phyloP scores from a whole-genome alignment of 2,797 vertebrate genomes.

The Chanos chanos region DNA sequence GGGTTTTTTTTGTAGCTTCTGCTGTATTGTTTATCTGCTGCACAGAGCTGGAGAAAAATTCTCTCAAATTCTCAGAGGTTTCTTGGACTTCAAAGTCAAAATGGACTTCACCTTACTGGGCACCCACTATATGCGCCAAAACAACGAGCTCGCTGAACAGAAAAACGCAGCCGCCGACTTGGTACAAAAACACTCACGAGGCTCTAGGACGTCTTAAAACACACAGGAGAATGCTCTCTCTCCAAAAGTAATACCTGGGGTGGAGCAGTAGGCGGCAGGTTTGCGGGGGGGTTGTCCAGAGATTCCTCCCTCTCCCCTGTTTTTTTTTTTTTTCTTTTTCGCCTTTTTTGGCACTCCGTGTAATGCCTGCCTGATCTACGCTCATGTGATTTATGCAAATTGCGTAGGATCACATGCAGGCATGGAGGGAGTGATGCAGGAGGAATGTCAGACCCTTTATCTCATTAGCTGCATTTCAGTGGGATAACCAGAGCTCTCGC shows the following conservation, averaged over 20 bases:
- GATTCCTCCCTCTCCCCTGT: background rate
- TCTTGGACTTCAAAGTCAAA: too few relatives aligned
- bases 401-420: slow-evolving; percentile 48
- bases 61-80: too few relatives aligned
- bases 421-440: slow-evolving; percentile 35
- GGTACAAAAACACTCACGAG: too few relatives aligned
- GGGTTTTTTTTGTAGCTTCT: too few relatives aligned
- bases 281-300: background rate
- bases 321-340: background rate
- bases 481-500: slow-evolving; percentile 13
- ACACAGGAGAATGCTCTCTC: slow-evolving; percentile 24
- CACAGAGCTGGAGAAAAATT: too few relatives aligned
- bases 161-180: too few relatives aligned
- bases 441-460: slow-evolving; percentile 55
- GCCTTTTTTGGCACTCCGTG: slow-evolving; percentile 12
- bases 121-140: too few relatives aligned
- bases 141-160: too few relatives aligned
- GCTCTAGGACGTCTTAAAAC: slow-evolving; percentile 49
- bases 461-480: slow-evolving; percentile 52
- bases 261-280: too few relatives aligned
- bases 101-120: too few relatives aligned
- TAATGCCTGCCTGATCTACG: slow-evolving; percentile 40
- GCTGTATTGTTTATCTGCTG: too few relatives aligned
- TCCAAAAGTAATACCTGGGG: too few relatives aligned
- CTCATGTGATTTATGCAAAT: slow-evolving; percentile 45